Conservation (phyloP, 2,797 vertebrate species). For the Urocyon cinereoargenteus region DNA sequence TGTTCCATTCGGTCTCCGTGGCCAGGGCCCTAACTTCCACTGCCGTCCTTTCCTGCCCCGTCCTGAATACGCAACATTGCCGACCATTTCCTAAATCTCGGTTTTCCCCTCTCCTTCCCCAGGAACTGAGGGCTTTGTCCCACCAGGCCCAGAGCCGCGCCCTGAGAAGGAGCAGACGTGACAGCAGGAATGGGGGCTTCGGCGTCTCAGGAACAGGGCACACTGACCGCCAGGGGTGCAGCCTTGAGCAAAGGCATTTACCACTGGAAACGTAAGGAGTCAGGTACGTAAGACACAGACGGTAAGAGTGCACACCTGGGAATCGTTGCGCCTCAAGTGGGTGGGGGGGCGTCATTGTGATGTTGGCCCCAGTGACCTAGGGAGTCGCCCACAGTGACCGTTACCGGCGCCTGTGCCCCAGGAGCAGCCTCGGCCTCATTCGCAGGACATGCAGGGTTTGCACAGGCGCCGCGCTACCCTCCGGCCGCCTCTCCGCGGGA, state of each 20-base stretch:
- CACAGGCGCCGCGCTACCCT: too few species aligned
- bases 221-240: neutral
- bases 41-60: neutral
- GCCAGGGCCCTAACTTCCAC: neutral
- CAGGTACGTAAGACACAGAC: neutral
- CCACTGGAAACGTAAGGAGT: neutral
- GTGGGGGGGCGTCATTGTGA: neutral
- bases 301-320: neutral
- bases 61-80: neutral
- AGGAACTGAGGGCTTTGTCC: neutral
- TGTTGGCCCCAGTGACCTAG: neutral
- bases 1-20: neutral
- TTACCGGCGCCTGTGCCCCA: too few species aligned
- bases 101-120: neutral
- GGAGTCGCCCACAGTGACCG: too few species aligned
- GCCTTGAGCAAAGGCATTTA: slow-evolving; percentile 1
- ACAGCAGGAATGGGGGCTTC: neutral
- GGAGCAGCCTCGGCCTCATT: too few species aligned
- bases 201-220: neutral
- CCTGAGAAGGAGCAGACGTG: neutral
- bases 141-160: neutral
- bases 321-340: neutral
- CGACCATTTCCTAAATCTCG: slow-evolving; percentile 1
- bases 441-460: too few species aligned
- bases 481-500: too few species aligned